Base-by-base conservation (phyloP, 1,140 invertebrate species). In the Trialeurodes vaporariorum region DNA sequence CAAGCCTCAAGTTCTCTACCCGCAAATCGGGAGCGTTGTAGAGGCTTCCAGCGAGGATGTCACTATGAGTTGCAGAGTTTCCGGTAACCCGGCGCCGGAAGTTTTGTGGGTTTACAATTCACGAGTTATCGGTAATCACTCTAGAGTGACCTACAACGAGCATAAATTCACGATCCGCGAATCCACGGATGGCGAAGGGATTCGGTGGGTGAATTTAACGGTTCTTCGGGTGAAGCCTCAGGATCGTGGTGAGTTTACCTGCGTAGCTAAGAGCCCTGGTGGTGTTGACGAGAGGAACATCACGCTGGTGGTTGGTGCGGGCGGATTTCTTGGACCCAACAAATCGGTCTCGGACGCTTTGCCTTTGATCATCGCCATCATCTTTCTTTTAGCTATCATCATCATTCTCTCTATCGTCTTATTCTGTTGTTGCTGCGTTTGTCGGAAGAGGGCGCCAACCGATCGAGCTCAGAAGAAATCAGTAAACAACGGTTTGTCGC, bases 211-310 rank as follows among this genome's bases (percentile, higher is more conserved):
- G 68, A 88, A 94, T 79, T 77, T 93, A 27, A 92, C 90, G 1
- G 87, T 94, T 26, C 78, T 83, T 0, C 83, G 89, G 62, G 83
- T 90, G 0, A 81, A 81, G 9, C 79, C 80, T 22, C 84, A 87
- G 11, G 94, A 97, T 77, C 60, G 86, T 72, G 94, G 94, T 0
- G 86, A 91, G 63, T 97, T 96, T 76, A 83, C 86, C n/a, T 97
- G 94, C 72, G 82, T 89, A 5, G 93, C 92, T 0, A 87, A 87
- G 66, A 97, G 94, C 77, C 82, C 85, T 0, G 93, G 90, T 1
- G 94, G 94, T 0, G 83, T 86, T 11, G 87, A 89, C 49, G 88
- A 91, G 73, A 84, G 81, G 67, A 91, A 83, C 76, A 77, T 94
- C 0, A 86, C 84, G 0, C 76, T 94, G 23, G 75, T 80, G 11